phyloP scores from a whole-genome alignment of 1,140 invertebrate species.

The Drosophila arawakana region DNA sequence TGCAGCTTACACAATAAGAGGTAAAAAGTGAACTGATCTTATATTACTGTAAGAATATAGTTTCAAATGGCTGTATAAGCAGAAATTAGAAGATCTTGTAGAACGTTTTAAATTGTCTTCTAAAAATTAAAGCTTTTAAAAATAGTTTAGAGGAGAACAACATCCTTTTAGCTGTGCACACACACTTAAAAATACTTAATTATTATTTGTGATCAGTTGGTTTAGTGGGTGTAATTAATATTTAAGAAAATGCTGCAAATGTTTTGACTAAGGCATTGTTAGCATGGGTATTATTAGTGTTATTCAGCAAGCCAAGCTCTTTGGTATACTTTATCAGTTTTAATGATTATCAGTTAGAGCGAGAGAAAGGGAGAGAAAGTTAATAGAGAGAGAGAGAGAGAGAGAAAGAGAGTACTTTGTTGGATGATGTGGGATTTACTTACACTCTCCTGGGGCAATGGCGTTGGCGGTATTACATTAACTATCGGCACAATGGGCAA shows the following conservation, averaged over 20 bases:
- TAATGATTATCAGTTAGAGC: not conserved
- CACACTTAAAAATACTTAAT: not conserved
- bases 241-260: conserved; percentile 29
- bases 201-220: conserved; percentile 14
- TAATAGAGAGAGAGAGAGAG: conserved; percentile 13
- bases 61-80: no score
- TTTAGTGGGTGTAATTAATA: conserved; percentile 9
- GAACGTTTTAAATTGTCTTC: no score
- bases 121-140: no score
- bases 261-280: conserved; percentile 39
- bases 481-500: conserved; percentile 79
- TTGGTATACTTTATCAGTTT: not conserved
- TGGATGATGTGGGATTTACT: conserved; percentile 59
- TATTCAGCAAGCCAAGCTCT: conserved; percentile 49
- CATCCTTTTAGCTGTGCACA: conserved; percentile 19
- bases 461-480: conserved; percentile 76
- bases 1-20: no score
- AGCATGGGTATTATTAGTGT: conserved; percentile 35
- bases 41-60: no score
- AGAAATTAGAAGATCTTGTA: no score
- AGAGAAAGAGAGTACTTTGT: conserved; percentile 30
- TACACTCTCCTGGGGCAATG: conserved; percentile 78
- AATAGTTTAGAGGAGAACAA: not conserved
- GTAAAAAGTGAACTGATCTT: no score
- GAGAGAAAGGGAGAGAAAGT: conserved; percentile 19